A percentile compares a stretch with the other conserved stretches of the same genome.
phyloP scores from a whole-genome alignment of 2,113 vertebrate species.

The Chloropsis cyanopogon region DNA sequence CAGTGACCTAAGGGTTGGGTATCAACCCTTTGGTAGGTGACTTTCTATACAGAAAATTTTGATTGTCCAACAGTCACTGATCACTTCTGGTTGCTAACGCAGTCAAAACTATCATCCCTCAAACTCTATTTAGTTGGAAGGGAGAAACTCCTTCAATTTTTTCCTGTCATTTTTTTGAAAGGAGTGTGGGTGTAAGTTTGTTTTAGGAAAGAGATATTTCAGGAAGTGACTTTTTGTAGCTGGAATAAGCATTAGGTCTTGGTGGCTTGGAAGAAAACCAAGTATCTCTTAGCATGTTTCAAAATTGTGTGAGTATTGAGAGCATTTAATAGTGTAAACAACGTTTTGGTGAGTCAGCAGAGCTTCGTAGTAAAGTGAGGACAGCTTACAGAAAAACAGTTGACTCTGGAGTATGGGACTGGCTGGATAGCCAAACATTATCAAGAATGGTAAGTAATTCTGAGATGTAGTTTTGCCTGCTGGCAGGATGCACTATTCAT shows the following conservation, averaged over 20 bases:
- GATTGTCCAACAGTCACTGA: neutral
- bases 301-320: neutral
- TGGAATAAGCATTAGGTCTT: neutral
- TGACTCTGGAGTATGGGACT: neutral
- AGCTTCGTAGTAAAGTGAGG: neutral
- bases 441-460: neutral
- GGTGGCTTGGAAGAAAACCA: neutral
- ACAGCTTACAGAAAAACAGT: neutral
- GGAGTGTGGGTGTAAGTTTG: neutral
- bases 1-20: neutral
- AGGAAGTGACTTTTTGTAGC: slow-evolving; percentile 21
- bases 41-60: neutral
- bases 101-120: neutral
- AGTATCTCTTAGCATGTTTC: neutral
- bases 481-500: neutral
- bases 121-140: neutral
- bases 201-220: neutral
- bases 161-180: neutral
- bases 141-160: neutral
- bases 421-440: neutral
- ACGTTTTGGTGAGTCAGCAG: neutral
- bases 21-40: neutral
- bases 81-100: neutral
- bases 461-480: neutral
- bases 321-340: neutral